These are phyloP conservation scores for Pontoporia blainvillei DNA, from an alignment of 2,113 vertebrate genomes.

Conservation along the genomic window DNA sequence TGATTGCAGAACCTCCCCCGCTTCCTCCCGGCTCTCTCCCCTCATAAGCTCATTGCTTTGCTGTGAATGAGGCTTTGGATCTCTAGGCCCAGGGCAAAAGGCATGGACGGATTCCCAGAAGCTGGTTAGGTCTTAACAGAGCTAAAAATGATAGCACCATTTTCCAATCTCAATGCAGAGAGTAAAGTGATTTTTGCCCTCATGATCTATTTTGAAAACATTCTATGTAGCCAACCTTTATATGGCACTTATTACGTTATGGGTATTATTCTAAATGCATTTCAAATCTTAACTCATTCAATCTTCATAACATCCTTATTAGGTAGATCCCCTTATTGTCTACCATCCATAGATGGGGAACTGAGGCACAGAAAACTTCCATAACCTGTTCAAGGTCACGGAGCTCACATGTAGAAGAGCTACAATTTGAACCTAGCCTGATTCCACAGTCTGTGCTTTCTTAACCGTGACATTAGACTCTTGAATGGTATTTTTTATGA, in stretches of 20 bases:
- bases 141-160: neutral
- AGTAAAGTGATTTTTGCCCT: constrained; percentile 11
- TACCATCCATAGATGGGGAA: neutral
- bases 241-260: neutral
- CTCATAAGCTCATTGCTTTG: neutral
- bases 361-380: neutral
- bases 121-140: neutral
- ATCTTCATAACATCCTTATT: neutral
- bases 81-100: constrained; percentile 15
- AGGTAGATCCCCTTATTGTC: neutral
- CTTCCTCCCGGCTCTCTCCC: too few relatives aligned
- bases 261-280: neutral
- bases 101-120: neutral
- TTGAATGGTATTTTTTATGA: neutral
- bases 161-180: neutral
- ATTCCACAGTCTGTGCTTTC: neutral
- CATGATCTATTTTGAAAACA: constrained; percentile 47
- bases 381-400: neutral
- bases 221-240: constrained; percentile 34
- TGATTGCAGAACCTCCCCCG: neutral
- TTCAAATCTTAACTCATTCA: constrained; percentile 23
- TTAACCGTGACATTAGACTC: neutral
- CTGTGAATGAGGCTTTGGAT: neutral
- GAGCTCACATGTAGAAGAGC: neutral
- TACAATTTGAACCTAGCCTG: neutral